These are phyloP conservation scores for Malacoctenus gilli DNA, from an alignment of 2,797 vertebrate genomes.

Conservation along the genomic window DNA sequence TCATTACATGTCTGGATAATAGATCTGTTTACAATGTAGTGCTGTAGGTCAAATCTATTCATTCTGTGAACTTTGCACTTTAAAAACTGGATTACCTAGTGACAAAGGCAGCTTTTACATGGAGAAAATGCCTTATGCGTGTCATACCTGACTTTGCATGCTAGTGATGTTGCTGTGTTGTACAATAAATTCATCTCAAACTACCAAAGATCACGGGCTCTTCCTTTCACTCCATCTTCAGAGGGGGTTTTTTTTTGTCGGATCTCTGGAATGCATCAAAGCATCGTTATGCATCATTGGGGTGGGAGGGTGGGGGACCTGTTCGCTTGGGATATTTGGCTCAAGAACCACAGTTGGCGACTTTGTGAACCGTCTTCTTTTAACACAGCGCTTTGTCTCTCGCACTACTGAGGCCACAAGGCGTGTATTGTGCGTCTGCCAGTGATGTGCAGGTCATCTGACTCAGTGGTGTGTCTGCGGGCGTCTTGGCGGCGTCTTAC, in stretches of 20 bases:
- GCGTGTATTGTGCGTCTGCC: too few relatives aligned
- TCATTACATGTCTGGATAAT: conserved; percentile 68
- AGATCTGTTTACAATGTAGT: conserved; percentile 73
- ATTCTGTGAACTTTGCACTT: conserved; percentile 83
- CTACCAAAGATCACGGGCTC: conserved; percentile 14
- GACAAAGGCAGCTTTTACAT: conserved; percentile 80
- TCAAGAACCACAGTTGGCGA: not conserved
- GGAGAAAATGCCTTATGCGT: conserved; percentile 78
- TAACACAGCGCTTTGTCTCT: too few relatives aligned
- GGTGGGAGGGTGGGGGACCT: not conserved
- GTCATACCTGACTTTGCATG: conserved; percentile 77
- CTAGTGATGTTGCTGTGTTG: conserved; percentile 70
- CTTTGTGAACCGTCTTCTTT: too few relatives aligned
- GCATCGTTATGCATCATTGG: not conserved
- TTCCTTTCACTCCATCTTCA: not conserved
- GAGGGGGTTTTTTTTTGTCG: too few relatives aligned
- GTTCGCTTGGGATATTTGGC: not conserved
- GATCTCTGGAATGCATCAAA: not conserved
- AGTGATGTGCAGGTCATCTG: too few relatives aligned
- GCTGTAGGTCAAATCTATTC: conserved; percentile 69
- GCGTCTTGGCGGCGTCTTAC: too few relatives aligned
- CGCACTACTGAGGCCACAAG: too few relatives aligned
- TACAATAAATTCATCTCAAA: conserved; percentile 74
- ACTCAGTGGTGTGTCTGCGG: too few relatives aligned
- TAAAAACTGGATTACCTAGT: conserved; percentile 77